Conservation (phyloP, 37 sponge, comb jelly and placozoan species). For the Crambe crambe region DNA sequence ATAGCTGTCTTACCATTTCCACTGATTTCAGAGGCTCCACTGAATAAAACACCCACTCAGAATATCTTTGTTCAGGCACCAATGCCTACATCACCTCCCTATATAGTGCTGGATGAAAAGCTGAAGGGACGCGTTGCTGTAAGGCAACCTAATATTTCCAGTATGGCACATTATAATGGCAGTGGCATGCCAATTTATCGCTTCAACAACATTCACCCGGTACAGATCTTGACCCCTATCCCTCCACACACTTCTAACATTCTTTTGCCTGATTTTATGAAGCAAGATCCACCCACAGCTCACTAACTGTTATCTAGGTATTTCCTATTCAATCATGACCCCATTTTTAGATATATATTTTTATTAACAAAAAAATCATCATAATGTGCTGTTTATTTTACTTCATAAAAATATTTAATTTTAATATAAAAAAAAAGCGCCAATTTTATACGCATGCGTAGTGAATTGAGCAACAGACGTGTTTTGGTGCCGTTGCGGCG, state of each 20-base stretch:
- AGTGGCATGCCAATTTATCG: constrained; percentile 30
- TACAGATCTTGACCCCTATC: constrained; percentile 22
- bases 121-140: background rate
- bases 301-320: background rate
- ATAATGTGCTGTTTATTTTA: too few species aligned
- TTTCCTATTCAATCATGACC: constrained; percentile 1
- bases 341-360: too few species aligned
- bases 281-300: background rate
- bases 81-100: background rate
- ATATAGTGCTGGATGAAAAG: constrained; percentile 10
- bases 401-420: constrained; percentile 1
- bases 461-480: background rate
- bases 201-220: constrained; percentile 22
- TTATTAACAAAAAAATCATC: too few species aligned
- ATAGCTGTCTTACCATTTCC: background rate
- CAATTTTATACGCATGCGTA: constrained; percentile 2
- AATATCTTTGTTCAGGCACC: background rate
- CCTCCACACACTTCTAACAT: background rate
- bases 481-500: background rate
- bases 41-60: background rate
- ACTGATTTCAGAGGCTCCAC: background rate
- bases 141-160: background rate
- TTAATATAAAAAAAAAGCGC: background rate
- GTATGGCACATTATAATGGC: constrained; percentile 3
- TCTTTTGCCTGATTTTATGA: background rate